Percentiles rank a stretch among this genome's conserved stretches.
Conservation (phyloP, 2,113 vertebrate species). For the Oncorhynchus clarkii region DNA sequence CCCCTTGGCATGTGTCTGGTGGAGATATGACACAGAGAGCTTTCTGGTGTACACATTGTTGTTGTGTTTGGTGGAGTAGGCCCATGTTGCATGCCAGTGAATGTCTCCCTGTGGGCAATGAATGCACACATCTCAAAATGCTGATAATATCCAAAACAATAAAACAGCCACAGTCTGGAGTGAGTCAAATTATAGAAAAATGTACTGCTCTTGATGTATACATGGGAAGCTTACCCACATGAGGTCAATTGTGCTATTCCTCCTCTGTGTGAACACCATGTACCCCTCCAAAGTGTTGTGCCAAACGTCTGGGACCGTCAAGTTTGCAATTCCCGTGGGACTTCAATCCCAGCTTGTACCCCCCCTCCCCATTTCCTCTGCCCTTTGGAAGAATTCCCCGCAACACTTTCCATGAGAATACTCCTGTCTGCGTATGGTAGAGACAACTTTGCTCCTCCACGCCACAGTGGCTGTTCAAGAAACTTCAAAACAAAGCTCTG, state of each 20-base stretch:
- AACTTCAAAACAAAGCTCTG: no score
- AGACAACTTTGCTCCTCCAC: no score
- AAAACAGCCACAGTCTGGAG: not conserved
- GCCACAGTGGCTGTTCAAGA: no score
- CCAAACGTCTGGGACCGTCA: constrained; percentile 41
- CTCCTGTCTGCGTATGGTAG: not conserved
- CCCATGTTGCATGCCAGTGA: not conserved
- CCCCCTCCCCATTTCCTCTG: constrained; percentile 47
- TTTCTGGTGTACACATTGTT: constrained; percentile 46
- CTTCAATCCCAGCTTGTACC: constrained; percentile 1
- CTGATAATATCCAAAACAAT: not conserved
- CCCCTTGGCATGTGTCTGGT: constrained; percentile 57
- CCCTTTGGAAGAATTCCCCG: constrained; percentile 43
- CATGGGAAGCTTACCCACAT: not conserved
- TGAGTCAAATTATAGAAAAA: not conserved
- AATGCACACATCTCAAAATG: not conserved
- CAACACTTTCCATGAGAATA: constrained; percentile 47
- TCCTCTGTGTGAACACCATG: not conserved
- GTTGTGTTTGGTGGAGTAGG: not conserved
- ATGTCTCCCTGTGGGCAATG: not conserved
- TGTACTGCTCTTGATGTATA: not conserved
- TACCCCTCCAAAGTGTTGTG: constrained; percentile 8
- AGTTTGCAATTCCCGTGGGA: constrained; percentile 47
- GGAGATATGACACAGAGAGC: constrained; percentile 56
- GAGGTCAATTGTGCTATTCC: constrained; percentile 2